phyloP scores from a whole-genome alignment of 1,140 invertebrate species.

The Drosophila jambulina region DNA sequence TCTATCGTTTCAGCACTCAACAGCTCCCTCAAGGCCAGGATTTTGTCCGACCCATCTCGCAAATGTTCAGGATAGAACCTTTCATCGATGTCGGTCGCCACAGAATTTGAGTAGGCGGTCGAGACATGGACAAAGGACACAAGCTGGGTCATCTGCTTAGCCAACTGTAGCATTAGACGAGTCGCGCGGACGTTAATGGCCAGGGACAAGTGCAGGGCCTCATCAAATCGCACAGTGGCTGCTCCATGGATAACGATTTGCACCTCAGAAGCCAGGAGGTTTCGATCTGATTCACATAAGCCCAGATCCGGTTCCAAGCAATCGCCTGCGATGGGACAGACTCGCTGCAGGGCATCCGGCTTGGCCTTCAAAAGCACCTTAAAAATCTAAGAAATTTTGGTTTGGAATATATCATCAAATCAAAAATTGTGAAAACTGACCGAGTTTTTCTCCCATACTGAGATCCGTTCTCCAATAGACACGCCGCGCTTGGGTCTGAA shows the following conservation, averaged over 20 bases:
- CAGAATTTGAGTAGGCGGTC: conserved; percentile 90
- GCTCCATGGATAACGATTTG: conserved; percentile 93
- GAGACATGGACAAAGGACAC: conserved; percentile 90
- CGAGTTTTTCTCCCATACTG: conserved; percentile 87
- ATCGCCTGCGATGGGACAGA: conserved; percentile 86
- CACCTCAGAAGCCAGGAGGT: conserved; percentile 82
- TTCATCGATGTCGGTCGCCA: conserved; percentile 87
- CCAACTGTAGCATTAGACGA: conserved; percentile 86
- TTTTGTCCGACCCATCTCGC: conserved; percentile 88
- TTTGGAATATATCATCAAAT: not conserved
- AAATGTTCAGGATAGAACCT: conserved; percentile 89
- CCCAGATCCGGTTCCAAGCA: conserved; percentile 88
- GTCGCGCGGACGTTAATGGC: conserved; percentile 88
- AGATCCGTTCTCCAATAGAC: conserved; percentile 88
- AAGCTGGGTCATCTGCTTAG: conserved; percentile 88
- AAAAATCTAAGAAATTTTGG: conserved; percentile 31
- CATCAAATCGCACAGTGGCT: conserved; percentile 93
- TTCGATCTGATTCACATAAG: conserved; percentile 87
- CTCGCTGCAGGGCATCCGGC: conserved; percentile 15
- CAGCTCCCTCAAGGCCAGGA: conserved; percentile 86
- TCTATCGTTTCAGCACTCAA: conserved; percentile 87
- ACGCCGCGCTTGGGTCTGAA: conserved; percentile 91
- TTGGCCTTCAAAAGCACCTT: conserved; percentile 22
- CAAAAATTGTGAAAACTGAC: conserved; percentile 30
- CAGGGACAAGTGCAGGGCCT: conserved; percentile 88